These are phyloP conservation scores for Rhodinocichla rosea DNA, from an alignment of 2,113 vertebrate genomes.

Conservation along the genomic window DNA sequence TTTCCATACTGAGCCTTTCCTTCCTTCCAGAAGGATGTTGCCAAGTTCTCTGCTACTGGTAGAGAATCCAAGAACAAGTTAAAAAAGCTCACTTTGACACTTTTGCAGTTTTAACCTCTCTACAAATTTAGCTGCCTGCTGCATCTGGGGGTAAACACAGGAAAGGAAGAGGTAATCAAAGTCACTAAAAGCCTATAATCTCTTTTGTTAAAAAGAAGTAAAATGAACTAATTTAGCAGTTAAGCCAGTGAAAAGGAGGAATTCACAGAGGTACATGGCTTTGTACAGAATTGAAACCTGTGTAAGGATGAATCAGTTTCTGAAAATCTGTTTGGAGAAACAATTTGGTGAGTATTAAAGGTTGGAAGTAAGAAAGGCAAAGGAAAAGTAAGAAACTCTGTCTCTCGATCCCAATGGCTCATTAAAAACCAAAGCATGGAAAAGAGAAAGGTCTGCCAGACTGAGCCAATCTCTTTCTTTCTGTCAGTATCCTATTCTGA, in stretches of 20 bases:
- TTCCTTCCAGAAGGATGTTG: constrained; percentile 40
- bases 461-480: background rate
- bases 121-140: background rate
- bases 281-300: background rate
- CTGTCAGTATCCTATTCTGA: background rate
- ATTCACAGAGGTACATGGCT: background rate
- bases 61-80: background rate
- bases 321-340: background rate
- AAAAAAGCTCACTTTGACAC: background rate
- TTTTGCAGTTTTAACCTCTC: background rate
- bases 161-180: background rate
- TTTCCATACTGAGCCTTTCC: constrained; percentile 34
- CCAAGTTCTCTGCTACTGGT: constrained; percentile 16
- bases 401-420: background rate
- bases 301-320: background rate
- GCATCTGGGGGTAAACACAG: background rate
- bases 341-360: background rate
- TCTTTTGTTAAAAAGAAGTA: background rate
- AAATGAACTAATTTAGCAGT: background rate
- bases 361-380: background rate
- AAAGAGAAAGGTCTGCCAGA: background rate
- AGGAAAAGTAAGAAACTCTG: background rate
- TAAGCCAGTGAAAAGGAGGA: background rate
- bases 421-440: background rate
- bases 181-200: background rate